These are phyloP conservation scores for Apostichopus parvimensis DNA, from an alignment of 35 echinoderm and acorn worm genomes.

Conservation along the genomic window DNA sequence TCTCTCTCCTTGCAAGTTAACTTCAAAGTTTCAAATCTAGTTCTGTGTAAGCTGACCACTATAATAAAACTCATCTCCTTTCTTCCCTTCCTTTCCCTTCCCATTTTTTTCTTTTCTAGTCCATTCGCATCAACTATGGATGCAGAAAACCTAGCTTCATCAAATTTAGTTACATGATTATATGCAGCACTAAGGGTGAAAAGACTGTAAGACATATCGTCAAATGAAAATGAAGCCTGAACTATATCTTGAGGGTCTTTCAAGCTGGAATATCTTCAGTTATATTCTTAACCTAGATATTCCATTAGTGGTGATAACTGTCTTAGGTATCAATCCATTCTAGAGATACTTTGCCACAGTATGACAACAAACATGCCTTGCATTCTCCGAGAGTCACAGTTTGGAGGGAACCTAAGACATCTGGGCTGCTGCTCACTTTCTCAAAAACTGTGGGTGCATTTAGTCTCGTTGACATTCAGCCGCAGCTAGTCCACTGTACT, in stretches of 20 bases:
- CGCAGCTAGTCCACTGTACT: neutral
- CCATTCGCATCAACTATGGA: neutral
- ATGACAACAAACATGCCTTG: conserved; percentile 16
- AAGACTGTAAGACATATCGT: neutral
- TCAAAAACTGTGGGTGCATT: neutral
- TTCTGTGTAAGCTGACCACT: conserved; percentile 8
- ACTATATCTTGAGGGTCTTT: conserved; percentile 17
- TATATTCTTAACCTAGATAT: conserved; percentile 52
- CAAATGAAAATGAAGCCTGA: conserved; percentile 26
- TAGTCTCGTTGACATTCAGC: neutral
- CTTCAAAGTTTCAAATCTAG: conserved; percentile 4
- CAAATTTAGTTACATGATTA: neutral
- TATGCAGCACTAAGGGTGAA: neutral
- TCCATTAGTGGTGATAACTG: neutral
- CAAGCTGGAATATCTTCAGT: conserved; percentile 7
- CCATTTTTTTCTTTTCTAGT: neutral
- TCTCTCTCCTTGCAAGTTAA: too few species aligned
- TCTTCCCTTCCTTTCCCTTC: neutral
- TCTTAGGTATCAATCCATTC: conserved; percentile 33
- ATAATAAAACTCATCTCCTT: neutral
- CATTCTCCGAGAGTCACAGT: conserved; percentile 29
- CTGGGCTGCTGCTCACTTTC: neutral
- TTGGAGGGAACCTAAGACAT: neutral
- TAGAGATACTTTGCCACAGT: conserved; percentile 26
- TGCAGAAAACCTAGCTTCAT: neutral